A percentile compares a stretch with the other conserved stretches of the same genome.
These are phyloP conservation scores for Anabas testudineus DNA, from an alignment of 2,797 vertebrate species.

Conservation along the genomic window DNA sequence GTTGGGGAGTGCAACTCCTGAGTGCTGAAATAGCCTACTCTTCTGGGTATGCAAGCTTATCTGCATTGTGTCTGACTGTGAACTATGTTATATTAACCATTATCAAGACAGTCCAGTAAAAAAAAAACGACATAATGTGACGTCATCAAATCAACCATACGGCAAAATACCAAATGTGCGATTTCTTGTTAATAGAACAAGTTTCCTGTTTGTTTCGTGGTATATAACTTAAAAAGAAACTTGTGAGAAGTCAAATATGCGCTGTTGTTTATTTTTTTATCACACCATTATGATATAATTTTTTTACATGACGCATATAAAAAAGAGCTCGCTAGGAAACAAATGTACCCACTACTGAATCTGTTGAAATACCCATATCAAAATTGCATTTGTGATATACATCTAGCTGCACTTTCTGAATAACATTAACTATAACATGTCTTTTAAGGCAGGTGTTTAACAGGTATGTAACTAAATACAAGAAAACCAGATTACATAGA, in stretches of 20 bases:
- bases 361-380: constrained; percentile 57
- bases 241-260: constrained; percentile 19
- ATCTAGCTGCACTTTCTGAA: constrained; percentile 46
- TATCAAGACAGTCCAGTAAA: neutral
- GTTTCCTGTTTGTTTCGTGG: neutral
- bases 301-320: constrained; percentile 71
- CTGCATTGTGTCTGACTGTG: neutral
- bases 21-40: too few species aligned
- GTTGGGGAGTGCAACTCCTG: too few species aligned
- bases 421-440: constrained; percentile 42
- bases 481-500: constrained; percentile 63
- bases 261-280: constrained; percentile 63
- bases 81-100: neutral
- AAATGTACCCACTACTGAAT: constrained; percentile 54
- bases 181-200: neutral
- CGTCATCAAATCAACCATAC: neutral
- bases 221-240: constrained; percentile 28
- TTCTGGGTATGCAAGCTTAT: neutral
- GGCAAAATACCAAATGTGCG: neutral
- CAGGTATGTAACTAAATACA: constrained; percentile 59
- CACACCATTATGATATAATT: constrained; percentile 76
- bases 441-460: constrained; percentile 77
- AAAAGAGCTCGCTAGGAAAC: constrained; percentile 56
- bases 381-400: constrained; percentile 53
- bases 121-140: neutral